These are phyloP conservation scores for Grammomys dolichurus DNA, from an alignment of 2,113 vertebrate genomes.

Conservation along the genomic window DNA sequence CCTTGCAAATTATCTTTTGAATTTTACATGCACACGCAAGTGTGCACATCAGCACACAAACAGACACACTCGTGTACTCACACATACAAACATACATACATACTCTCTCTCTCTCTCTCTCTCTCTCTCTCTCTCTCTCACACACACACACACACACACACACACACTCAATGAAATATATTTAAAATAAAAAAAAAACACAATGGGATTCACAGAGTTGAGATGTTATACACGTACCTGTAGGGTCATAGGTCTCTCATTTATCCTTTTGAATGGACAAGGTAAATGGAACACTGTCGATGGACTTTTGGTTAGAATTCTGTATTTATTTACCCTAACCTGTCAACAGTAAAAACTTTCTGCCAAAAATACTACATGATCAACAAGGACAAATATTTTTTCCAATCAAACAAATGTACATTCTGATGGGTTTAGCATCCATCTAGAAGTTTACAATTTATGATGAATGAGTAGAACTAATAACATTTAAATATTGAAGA, in stretches of 20 bases:
- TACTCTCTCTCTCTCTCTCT: background rate
- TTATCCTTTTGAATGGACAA: too few relatives aligned
- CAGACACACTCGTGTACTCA: background rate
- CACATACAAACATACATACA: background rate
- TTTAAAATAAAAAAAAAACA: background rate
- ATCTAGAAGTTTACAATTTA: background rate
- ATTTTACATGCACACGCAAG: fast-evolving
- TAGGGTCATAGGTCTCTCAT: background rate
- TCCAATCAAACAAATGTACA: background rate
- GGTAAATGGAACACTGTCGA: fast-evolving
- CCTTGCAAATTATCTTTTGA: background rate
- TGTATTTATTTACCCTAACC: background rate
- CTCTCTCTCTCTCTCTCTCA: too few relatives aligned
- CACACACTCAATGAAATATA: background rate
- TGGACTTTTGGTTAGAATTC: background rate
- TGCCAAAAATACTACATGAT: background rate
- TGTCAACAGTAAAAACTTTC: background rate
- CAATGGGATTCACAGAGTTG: too few relatives aligned
- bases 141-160: background rate
- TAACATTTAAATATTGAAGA: background rate
- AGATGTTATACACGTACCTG: background rate
- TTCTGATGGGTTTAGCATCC: background rate
- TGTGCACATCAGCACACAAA: background rate
- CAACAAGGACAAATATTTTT: background rate
- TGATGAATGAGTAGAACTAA: background rate